These are phyloP conservation scores for human DNA, from an alignment of 2,113 vertebrate species.

Conservation along the genomic window DNA sequence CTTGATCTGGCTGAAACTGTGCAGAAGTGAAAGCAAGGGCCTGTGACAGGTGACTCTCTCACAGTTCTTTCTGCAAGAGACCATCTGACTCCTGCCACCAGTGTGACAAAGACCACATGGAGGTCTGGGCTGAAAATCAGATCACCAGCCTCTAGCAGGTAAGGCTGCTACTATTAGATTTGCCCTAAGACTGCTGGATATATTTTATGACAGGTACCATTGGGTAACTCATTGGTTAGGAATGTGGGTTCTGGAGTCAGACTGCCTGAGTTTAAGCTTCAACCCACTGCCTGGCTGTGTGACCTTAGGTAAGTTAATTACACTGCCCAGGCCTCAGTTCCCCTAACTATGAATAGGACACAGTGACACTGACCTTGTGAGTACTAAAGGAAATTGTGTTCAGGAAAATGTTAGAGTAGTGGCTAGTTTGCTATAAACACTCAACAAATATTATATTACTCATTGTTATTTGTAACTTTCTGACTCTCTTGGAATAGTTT, in stretches of 20 bases:
- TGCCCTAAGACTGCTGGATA: not conserved
- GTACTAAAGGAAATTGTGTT: not conserved
- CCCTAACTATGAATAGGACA: not conserved
- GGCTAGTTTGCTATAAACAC: not conserved
- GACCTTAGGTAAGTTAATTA: not conserved
- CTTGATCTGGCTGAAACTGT: not conserved
- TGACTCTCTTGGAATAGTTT: constrained; percentile 36
- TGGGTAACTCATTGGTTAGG: not conserved
- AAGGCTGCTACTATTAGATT: not conserved
- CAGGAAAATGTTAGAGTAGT: not conserved
- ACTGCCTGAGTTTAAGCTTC: not conserved
- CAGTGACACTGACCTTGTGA: not conserved
- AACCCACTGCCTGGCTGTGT: not conserved
- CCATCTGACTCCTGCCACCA: not conserved
- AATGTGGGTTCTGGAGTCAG: not conserved
- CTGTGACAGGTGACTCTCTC: not conserved
- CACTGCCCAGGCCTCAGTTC: not conserved
- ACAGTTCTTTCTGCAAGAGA: not conserved
- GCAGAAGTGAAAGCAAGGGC: not conserved
- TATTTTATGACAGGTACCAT: not conserved
- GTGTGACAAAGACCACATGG: not conserved
- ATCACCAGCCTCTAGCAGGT: not conserved
- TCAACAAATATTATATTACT: not conserved
- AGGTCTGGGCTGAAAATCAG: not conserved
- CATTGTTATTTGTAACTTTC: constrained; percentile 38